Evolutionary conservation across 2,113 vertebrate genomes (phyloP).

Genomic region (Dendropsophus ebraccatus): DNA sequence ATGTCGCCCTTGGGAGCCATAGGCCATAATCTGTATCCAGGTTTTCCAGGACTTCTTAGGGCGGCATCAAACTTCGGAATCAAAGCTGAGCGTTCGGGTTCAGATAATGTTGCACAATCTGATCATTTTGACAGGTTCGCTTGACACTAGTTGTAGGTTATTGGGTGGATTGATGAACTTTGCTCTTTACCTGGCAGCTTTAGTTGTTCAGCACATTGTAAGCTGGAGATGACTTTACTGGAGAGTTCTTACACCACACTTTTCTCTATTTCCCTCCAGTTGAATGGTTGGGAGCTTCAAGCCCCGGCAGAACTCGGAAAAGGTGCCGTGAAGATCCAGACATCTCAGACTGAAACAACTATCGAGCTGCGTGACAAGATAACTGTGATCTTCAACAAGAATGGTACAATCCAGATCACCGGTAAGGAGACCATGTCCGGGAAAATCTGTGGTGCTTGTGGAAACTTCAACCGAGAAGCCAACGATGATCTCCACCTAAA

Average conservation of each 20-base stretch:
- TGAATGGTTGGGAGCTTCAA: slow-evolving; percentile 48
- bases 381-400: background rate
- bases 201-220: too few relatives aligned
- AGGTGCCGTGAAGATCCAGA: background rate
- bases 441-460: slow-evolving; percentile 72
- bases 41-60: too few relatives aligned
- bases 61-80: too few relatives aligned
- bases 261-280: background rate
- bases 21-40: too few relatives aligned
- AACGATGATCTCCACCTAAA: slow-evolving; percentile 67
- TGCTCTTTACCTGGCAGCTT: too few relatives aligned
- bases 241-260: background rate
- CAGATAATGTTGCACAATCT: too few relatives aligned
- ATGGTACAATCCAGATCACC: background rate
- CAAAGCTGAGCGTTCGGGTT: too few relatives aligned
- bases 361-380: slow-evolving; percentile 5
- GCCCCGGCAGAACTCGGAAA: background rate
- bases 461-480: slow-evolving; percentile 67
- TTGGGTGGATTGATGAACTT: too few relatives aligned
- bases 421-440: slow-evolving; percentile 30
- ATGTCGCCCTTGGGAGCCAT: too few relatives aligned
- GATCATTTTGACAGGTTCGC: too few relatives aligned
- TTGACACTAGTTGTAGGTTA: too few relatives aligned
- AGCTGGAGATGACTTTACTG: background rate
- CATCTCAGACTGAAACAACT: background rate